phyloP scores from a whole-genome alignment of 2,113 vertebrate species.

The Gracilinanus agilis region DNA sequence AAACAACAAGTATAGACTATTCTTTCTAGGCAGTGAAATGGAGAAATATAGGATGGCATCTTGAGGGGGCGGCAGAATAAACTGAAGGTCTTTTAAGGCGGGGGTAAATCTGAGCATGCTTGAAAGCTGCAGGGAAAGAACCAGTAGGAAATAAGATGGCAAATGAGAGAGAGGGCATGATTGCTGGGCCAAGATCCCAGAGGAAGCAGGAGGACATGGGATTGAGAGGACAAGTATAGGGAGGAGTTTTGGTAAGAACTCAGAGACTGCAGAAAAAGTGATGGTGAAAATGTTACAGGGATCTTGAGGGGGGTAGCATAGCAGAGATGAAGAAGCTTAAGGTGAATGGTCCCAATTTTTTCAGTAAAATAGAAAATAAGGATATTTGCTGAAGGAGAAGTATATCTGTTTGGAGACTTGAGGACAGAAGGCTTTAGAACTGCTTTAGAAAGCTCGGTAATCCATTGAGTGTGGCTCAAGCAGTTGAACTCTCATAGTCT shows the following conservation, averaged over 20 bases:
- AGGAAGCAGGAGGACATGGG: background rate
- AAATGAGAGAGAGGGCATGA: background rate
- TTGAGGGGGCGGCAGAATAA: background rate
- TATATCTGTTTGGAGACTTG: background rate
- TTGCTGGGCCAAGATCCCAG: background rate
- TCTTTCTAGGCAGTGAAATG: slow-evolving; percentile 2
- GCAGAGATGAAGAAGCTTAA: background rate
- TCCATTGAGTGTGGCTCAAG: background rate
- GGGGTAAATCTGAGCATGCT: background rate
- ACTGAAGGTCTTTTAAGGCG: background rate
- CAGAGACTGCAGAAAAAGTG: background rate
- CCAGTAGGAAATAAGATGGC: background rate
- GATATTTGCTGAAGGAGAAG: background rate
- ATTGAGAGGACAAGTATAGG: background rate
- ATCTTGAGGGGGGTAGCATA: background rate
- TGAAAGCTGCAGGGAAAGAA: background rate
- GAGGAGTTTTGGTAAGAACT: background rate
- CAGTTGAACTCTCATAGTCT: background rate
- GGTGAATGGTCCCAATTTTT: background rate
- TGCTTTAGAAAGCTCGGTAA: background rate
- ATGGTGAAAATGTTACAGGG: background rate
- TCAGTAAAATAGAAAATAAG: background rate
- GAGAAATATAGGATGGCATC: slow-evolving; percentile 1
- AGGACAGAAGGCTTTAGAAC: background rate
- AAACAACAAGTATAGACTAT: slow-evolving; percentile 5